A percentile compares a stretch with the other conserved stretches of the same genome.
These are phyloP conservation scores for Echeneis naucrates DNA, from an alignment of 2,797 vertebrate species.

Conservation along the genomic window DNA sequence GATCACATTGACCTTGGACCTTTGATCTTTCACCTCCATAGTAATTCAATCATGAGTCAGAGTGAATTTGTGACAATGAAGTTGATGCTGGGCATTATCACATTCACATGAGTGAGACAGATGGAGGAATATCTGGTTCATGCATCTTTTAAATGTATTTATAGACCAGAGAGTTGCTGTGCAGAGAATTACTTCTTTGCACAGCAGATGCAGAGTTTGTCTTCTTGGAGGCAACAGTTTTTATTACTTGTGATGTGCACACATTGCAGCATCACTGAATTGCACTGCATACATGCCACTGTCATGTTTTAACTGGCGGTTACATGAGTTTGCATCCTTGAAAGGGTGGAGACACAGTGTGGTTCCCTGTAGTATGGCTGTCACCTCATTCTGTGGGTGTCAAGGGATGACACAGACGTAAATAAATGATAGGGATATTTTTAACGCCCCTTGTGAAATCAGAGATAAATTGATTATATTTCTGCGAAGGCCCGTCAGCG, in stretches of 20 bases:
- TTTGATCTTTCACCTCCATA: no score
- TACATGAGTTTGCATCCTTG: slow-evolving; percentile 49
- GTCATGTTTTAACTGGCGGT: slow-evolving; percentile 39
- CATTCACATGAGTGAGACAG: no score
- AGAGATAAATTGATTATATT: slow-evolving; percentile 80
- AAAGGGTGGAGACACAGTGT: slow-evolving; percentile 37
- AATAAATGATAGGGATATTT: slow-evolving; percentile 78
- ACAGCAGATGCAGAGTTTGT: slow-evolving; percentile 6
- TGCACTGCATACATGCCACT: neutral
- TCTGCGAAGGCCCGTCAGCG: slow-evolving; percentile 69
- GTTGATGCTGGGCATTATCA: no score
- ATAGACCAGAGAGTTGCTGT: neutral
- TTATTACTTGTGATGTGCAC: slow-evolving; percentile 15
- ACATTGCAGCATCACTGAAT: slow-evolving; percentile 28
- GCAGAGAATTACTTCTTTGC: neutral
- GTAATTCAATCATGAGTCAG: no score
- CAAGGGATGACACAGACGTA: slow-evolving; percentile 57
- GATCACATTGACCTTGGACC: no score
- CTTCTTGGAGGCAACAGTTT: neutral
- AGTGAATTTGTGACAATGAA: no score
- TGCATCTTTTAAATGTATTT: neutral
- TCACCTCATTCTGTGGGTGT: slow-evolving; percentile 55
- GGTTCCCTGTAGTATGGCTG: slow-evolving; percentile 51
- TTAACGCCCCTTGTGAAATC: slow-evolving; percentile 73
- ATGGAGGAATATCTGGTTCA: no score